phyloP scores from a whole-genome alignment of 2,888 invertebrate species.

The Lochmaea crataegi region DNA sequence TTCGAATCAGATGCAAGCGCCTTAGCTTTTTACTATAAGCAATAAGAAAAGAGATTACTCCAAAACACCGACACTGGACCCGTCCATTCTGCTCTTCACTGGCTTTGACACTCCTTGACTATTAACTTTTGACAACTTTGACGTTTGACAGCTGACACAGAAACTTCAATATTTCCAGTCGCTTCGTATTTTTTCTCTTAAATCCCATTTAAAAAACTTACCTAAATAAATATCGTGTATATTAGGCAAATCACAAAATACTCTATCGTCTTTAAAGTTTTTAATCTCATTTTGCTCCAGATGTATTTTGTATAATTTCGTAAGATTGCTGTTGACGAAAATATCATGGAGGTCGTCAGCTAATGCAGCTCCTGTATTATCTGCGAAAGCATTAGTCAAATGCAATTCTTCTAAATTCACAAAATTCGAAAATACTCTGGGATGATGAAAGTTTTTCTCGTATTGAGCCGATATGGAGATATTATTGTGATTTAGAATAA shows the following conservation, averaged over 20 bases:
- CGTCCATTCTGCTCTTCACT: too few relatives aligned
- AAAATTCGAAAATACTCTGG: conserved; percentile 77
- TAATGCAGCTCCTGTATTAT: conserved; percentile 71
- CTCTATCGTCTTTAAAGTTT: conserved; percentile 71
- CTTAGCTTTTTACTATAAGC: too few relatives aligned
- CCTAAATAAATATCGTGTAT: conserved; percentile 76
- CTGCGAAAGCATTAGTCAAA: conserved; percentile 79
- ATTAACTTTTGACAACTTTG: too few relatives aligned
- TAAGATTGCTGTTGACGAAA: conserved; percentile 76
- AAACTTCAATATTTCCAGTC: too few relatives aligned
- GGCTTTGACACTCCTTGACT: too few relatives aligned
- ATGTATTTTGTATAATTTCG: conserved; percentile 76
- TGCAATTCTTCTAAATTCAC: conserved; percentile 76
- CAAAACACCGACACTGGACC: too few relatives aligned
- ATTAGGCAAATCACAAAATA: conserved; percentile 78
- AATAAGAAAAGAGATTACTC: too few relatives aligned
- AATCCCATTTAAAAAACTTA: conserved; percentile 15
- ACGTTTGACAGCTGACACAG: too few relatives aligned
- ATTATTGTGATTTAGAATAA: conserved; percentile 79
- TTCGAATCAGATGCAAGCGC: too few relatives aligned
- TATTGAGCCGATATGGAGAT: conserved; percentile 71
- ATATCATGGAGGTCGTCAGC: conserved; percentile 78
- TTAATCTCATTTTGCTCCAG: conserved; percentile 82
- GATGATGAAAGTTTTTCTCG: conserved; percentile 73
- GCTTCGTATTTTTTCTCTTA: too few relatives aligned